Base-by-base conservation (phyloP, 1,140 invertebrate genomes). In the Diprion similis region DNA sequence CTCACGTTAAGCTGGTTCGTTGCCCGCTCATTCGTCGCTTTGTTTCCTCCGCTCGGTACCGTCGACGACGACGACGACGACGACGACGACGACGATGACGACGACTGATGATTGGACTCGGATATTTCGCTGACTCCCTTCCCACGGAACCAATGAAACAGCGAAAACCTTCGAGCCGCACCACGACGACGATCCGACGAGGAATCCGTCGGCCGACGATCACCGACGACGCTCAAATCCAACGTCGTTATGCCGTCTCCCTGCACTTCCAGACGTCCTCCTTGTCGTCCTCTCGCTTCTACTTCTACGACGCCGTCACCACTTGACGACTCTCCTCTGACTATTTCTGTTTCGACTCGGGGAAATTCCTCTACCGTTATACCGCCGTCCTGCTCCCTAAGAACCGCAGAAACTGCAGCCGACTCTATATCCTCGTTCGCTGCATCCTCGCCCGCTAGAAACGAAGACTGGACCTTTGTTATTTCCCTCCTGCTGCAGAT, bases 131-230 rank as follows among this genome's bases (percentile, higher is more conserved):
- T 71, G 75, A 73, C 78, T 8, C 66, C 64, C 45, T 77, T 66
- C 1, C 83, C 81, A 70, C 82, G 83, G 76, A 87, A 86, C 86
- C 86, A 87, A 76, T 82, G 85, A 73, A 87, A 83, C 37, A 87
- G 15, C 6, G 84, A 86, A 72, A 87, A 87, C 9, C 83, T 76
- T 67, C 79, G 73, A 64, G n/a, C 68, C 2, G 73, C 68, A 46
- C 24, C 10, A 0, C n/a, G 11, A 13, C 8, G 51, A 59, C 51
- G 51, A 59, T 59, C 51, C 11, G 51, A 59, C 51, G n/a, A 37
- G 24, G 24, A 37, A 37, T 37, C 24, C 24, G 24, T 37, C 24
- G 24, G 24, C 24, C 24, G 24, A 37, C 24, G 24, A 37, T 37
- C 24, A 37, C 24, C 24, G 24, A 37, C 24, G 24, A 37, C 24